Percentiles rank a stretch among this genome's conserved stretches.
Conservation (phyloP, 1,140 invertebrate genomes). For the Archivesica marissinica region DNA sequence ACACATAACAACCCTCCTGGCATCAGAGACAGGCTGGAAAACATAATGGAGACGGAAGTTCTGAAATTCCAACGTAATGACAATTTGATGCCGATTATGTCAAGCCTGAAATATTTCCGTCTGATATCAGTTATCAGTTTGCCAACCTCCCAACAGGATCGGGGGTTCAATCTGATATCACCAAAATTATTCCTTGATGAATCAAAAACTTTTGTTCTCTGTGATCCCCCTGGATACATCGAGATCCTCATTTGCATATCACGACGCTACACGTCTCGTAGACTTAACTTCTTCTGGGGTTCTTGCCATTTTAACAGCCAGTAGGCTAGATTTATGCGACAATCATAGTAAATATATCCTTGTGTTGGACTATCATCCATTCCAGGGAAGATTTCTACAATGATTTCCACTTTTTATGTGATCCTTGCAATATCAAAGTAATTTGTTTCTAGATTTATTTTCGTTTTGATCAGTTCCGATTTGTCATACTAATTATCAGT, state of each 20-base stretch:
- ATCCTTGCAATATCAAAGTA: too few relatives aligned
- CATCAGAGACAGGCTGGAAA: constrained; percentile 1
- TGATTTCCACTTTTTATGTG: too few relatives aligned
- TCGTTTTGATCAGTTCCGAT: too few relatives aligned
- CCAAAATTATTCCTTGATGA: constrained; percentile 36
- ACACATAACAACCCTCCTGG: too few relatives aligned
- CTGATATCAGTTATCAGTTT: constrained; percentile 18
- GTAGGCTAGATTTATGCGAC: constrained; percentile 16
- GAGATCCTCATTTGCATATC: constrained; percentile 44
- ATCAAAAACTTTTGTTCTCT: constrained; percentile 30
- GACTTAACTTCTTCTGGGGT: constrained; percentile 2
- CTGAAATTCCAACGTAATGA: constrained; percentile 15
- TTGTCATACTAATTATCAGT: too few relatives aligned
- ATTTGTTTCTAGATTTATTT: too few relatives aligned
- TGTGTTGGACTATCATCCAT: background rate
- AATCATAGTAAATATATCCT: background rate
- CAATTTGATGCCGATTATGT: constrained; percentile 29
- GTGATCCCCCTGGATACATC: background rate
- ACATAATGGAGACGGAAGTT: too few relatives aligned
- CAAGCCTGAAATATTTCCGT: constrained; percentile 23
- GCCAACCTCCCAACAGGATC: background rate
- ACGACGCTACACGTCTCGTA: constrained; percentile 33
- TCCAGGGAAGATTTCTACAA: too few relatives aligned
- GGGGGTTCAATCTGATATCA: constrained; percentile 17
- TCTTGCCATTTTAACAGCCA: constrained; percentile 12